phyloP scores from a whole-genome alignment of 2,888 invertebrate genomes.

The Tenthredo livida region DNA sequence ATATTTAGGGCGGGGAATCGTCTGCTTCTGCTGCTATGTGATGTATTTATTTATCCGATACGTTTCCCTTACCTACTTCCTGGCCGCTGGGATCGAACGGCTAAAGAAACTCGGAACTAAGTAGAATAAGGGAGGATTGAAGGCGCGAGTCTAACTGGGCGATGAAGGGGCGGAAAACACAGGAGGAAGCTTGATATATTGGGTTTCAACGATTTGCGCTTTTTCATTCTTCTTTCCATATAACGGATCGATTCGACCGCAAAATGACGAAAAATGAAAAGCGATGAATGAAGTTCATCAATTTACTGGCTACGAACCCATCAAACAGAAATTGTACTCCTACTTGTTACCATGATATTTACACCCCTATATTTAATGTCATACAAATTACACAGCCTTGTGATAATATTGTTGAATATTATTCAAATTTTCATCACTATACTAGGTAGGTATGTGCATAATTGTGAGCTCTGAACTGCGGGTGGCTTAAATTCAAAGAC shows the following conservation, averaged over 20 bases:
- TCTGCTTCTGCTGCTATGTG: conserved; percentile 13
- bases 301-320: neutral
- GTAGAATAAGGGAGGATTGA: neutral
- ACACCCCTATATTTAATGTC: neutral
- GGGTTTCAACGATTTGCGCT: conserved; percentile 21
- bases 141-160: conserved; percentile 9
- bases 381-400: neutral
- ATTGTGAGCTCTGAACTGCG: neutral
- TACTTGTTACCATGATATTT: neutral
- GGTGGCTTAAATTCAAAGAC: conserved; percentile 25
- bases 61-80: conserved; percentile 38
- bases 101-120: conserved; percentile 17
- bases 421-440: neutral
- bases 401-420: neutral
- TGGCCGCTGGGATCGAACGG: conserved; percentile 12
- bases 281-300: neutral
- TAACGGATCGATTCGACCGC: neutral
- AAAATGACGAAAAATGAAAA: neutral
- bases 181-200: conserved; percentile 18
- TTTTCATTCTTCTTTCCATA: conserved; percentile 13
- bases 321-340: neutral
- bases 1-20: conserved; percentile 46
- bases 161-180: conserved; percentile 34
- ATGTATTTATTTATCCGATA: conserved; percentile 52
- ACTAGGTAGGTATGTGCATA: neutral